A percentile compares a stretch with the other conserved stretches of the same genome.
Evolutionary conservation across 2,888 invertebrate species (phyloP).

Genomic region (Eulithis testata): DNA sequence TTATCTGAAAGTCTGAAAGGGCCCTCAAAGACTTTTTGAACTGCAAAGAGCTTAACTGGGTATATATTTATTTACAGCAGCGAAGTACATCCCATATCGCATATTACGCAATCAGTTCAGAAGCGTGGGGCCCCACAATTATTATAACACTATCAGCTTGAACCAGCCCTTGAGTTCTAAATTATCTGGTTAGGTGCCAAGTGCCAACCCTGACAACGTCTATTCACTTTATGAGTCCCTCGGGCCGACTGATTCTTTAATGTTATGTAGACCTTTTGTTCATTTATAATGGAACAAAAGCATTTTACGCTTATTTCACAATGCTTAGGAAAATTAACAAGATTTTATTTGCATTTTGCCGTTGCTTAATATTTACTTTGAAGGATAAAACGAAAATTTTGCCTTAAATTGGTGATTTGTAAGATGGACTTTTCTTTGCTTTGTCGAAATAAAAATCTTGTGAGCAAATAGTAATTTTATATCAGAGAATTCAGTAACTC

Average conservation of each 20-base stretch:
- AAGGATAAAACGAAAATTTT: slow-evolving; percentile 17
- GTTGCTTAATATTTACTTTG: slow-evolving; percentile 19
- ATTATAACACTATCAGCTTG: slow-evolving; percentile 30
- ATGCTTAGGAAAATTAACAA: slow-evolving; percentile 25
- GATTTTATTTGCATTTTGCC: slow-evolving; percentile 25
- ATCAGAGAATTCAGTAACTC: neutral
- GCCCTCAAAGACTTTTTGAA: too few species aligned
- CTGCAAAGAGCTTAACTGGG: too few species aligned
- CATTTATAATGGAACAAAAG: slow-evolving; percentile 24
- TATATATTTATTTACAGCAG: slow-evolving; percentile 2
- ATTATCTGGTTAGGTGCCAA: slow-evolving; percentile 31
- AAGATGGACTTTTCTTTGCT: neutral
- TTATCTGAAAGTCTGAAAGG: too few species aligned
- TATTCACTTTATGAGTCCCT: slow-evolving; percentile 24
- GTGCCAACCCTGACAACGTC: slow-evolving; percentile 25
- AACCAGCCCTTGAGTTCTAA: slow-evolving; percentile 31
- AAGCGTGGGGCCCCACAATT: slow-evolving; percentile 15
- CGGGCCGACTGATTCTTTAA: slow-evolving; percentile 18
- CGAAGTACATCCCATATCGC: slow-evolving; percentile 25
- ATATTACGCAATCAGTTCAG: slow-evolving; percentile 21
- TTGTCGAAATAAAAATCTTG: neutral
- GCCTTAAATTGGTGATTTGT: slow-evolving; percentile 20
- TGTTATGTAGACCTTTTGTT: slow-evolving; percentile 24
- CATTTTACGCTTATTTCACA: slow-evolving; percentile 30
- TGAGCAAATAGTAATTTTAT: neutral